These are phyloP conservation scores for Drosophila mettleri DNA, from an alignment of 2,888 invertebrate species.

Conservation along the genomic window DNA sequence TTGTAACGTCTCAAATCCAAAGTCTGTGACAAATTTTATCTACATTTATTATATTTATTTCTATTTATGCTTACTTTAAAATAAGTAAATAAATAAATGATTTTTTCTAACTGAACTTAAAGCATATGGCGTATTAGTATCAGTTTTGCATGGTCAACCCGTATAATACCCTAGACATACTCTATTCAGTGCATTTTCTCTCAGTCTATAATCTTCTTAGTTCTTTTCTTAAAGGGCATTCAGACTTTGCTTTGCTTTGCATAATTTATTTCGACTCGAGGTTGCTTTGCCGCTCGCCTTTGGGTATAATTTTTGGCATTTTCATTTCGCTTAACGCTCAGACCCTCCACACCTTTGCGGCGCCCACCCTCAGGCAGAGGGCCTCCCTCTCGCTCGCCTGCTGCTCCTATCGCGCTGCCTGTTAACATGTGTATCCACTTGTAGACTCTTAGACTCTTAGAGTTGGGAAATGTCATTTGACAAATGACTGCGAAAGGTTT, in stretches of 20 bases:
- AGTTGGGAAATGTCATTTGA: constrained; percentile 34
- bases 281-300: constrained; percentile 26
- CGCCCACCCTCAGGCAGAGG: neutral
- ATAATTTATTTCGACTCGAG: neutral
- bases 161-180: too few relatives aligned
- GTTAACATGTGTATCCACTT: constrained; percentile 55
- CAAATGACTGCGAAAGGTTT: constrained; percentile 24
- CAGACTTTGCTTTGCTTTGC: neutral
- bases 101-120: too few relatives aligned
- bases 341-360: constrained; percentile 1
- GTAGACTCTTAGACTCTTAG: constrained; percentile 28
- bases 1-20: too few relatives aligned
- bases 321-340: constrained; percentile 53
- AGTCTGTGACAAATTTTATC: too few relatives aligned
- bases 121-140: too few relatives aligned
- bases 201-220: neutral
- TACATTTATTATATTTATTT: too few relatives aligned
- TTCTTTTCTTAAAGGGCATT: constrained; percentile 11
- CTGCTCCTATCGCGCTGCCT: neutral
- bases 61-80: too few relatives aligned
- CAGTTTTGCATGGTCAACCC: too few relatives aligned
- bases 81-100: too few relatives aligned
- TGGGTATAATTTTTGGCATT: constrained; percentile 70
- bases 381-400: neutral
- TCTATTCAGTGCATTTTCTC: too few relatives aligned